Percentiles rank a stretch among this genome's conserved stretches.
Evolutionary conservation across 2,113 vertebrate species (phyloP).

Genomic region (Burhinus bistriatus): DNA sequence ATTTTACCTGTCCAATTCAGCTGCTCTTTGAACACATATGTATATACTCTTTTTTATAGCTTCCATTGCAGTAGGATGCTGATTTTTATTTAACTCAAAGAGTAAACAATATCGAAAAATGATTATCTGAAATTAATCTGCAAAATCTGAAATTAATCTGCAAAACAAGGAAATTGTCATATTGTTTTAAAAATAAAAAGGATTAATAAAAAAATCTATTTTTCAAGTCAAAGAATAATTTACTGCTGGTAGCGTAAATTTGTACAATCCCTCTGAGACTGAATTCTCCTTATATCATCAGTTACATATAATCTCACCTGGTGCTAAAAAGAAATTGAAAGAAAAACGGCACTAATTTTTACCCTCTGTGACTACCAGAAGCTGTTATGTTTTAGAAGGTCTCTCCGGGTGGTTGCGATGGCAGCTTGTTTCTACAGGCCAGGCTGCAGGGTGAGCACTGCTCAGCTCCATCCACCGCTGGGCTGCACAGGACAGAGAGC

Average conservation of each 20-base stretch:
- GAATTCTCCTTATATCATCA: neutral
- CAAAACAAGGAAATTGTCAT: neutral
- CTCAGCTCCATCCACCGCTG: neutral
- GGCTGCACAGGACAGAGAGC: neutral
- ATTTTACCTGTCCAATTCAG: neutral
- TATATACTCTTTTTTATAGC: neutral
- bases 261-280: neutral
- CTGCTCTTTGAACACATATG: neutral
- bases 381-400: neutral
- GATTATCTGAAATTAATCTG: neutral
- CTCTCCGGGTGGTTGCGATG: neutral
- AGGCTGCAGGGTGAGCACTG: rapidly evolving
- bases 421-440: neutral
- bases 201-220: neutral
- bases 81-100: neutral
- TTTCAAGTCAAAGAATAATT: neutral
- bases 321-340: neutral
- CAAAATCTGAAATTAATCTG: neutral
- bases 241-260: neutral
- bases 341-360: neutral
- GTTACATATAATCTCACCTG: neutral
- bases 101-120: neutral
- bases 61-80: neutral
- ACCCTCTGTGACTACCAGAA: neutral
- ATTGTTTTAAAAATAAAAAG: neutral